Evolutionary conservation across 2,888 invertebrate genomes (phyloP), one percentile per base, ranked within the genome.

Genomic region (Agrotis ipsilon): DNA sequence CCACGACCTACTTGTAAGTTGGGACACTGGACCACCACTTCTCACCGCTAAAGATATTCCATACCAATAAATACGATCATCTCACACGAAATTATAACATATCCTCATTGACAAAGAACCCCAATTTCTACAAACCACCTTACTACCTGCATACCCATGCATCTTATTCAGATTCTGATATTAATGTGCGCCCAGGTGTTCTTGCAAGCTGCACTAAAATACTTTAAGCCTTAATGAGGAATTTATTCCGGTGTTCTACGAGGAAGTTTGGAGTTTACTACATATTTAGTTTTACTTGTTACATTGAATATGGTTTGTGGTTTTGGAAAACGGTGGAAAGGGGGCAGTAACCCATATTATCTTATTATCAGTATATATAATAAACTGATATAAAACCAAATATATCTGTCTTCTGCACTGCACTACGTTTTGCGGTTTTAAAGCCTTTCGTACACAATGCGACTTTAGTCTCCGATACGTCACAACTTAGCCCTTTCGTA

Each of bases 171-270:
- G 19, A 72, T 78, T 60, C 60, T 57, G 55, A 57, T 78, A 78
- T 78, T 75, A 78, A 78, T 75, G 79, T 57, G 32, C 45, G n/a
- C 66, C 61, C 79, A 75, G 75, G 75, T 75, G 81, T 58, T 75
- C 62, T 24, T 49, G 64, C 61, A 65, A 57, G 60, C 64, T 66
- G 67, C 63, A 43, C 69, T 81, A 74, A 75, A 75, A 83, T 78
- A 80, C 78, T 74, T 82, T 72, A 66, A 79, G 79, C 51, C 75
- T 66, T 73, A 75, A 79, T 72, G 79, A 75, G 65, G 65, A 78
- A 78, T 78, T 48, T 80, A 81, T 80, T 78, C 57, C 18, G 16
- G 58, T n/a, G 13, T 32, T 58, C 18, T 39, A 45, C 49, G 78
- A 19, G 43, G 58, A 59, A 75, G 52, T 75, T 78, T 3, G 52